Base-by-base conservation (phyloP, 2,113 vertebrate species). In the Takifugu bimaculatus region DNA sequence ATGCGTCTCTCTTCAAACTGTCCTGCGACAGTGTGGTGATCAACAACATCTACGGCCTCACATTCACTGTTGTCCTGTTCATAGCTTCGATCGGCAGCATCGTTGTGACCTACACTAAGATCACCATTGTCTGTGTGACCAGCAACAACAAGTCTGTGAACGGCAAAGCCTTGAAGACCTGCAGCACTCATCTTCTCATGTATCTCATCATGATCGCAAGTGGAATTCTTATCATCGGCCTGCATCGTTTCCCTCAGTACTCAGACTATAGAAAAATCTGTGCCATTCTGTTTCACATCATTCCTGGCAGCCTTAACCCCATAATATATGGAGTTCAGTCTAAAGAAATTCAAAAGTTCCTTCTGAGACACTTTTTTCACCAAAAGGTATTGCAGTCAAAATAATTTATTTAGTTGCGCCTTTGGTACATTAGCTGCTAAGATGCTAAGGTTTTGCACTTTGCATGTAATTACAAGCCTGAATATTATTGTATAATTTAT, bases 161-260 rank as follows among this genome's bases (percentile, higher is more conserved):
- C 70, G 85, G 74, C 26, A 88, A 84, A 47, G 85, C 88, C 1
- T 10, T 89, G 13, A 82, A 82, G 63, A 89, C 89, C 28, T 90
- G 89, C 63, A 68, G 71, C 80, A 88, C 83, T 39, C 88, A 90
- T 3, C 74, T 89, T 2, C 6, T 48, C 0, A 28, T 81, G 0
- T 89, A 88, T 55, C 25, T 88, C 0, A 54, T 88, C 0, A 2
- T 80, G 0, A 11, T 61, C 0, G n/a, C n/a, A n/a, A 9, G 60
- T 47, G 77, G 83, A 0, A 47, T 48, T 6, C 0, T 72, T 0
- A 3, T 48, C 1, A 73, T 87, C 7, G 15, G 59, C 12, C 60
- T 87, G 4, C 89, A 89, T 49, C 83, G 87, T 0, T 82, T 85
- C 25, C 78, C 82, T 12, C 44, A 81, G 26, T 63, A 65, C 54